Evolutionary conservation across 2,888 invertebrate species (phyloP).

Genomic region (Agonopterix arenella): DNA sequence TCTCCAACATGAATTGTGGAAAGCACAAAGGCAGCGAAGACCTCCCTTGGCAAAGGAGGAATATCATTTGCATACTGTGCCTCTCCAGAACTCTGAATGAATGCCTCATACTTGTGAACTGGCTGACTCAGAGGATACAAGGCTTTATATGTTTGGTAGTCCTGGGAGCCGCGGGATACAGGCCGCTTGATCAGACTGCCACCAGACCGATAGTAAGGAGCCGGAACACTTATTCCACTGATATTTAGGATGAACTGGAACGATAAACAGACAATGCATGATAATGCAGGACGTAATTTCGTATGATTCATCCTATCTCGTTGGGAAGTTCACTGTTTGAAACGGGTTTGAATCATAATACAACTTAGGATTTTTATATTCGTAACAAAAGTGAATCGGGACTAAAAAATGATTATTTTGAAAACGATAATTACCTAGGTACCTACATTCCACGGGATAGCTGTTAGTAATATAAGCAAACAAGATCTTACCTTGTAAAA

Average conservation of each 20-base stretch:
- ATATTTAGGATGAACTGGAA: slow-evolving; percentile 74
- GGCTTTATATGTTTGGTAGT: slow-evolving; percentile 77
- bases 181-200: slow-evolving; percentile 69
- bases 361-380: too few relatives aligned
- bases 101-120: slow-evolving; percentile 79
- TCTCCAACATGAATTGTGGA: slow-evolving; percentile 75
- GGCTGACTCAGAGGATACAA: slow-evolving; percentile 83
- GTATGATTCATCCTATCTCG: too few relatives aligned
- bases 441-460: too few relatives aligned
- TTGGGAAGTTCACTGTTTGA: too few relatives aligned
- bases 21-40: slow-evolving; percentile 82
- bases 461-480: too few relatives aligned
- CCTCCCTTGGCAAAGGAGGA: slow-evolving; percentile 75
- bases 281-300: too few relatives aligned
- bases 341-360: too few relatives aligned
- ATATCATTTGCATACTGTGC: slow-evolving; percentile 81
- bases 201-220: slow-evolving; percentile 65
- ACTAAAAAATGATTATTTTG: too few relatives aligned
- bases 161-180: slow-evolving; percentile 77
- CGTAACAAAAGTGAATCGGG: too few relatives aligned
- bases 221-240: slow-evolving; percentile 53
- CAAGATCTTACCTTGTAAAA: slow-evolving; percentile 83
- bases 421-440: too few relatives aligned
- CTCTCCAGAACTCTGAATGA: slow-evolving; percentile 80
- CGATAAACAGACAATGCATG: too few relatives aligned